These are phyloP conservation scores for Agrypnia vestita DNA, from an alignment of 1,140 invertebrate species.

Conservation along the genomic window DNA sequence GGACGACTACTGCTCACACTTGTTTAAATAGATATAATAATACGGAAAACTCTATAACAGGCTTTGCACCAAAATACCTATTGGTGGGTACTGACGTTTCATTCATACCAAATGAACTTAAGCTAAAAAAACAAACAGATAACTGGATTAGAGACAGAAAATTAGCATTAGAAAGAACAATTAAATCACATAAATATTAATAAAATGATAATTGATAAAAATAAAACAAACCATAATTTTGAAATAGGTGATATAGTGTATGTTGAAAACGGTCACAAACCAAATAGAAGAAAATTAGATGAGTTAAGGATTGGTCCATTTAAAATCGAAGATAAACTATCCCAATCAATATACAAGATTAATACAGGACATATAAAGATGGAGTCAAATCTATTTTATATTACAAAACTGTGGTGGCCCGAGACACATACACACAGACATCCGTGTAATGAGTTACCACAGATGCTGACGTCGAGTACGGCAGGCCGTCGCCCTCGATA, in stretches of 20 bases:
- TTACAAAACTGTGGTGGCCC: too few relatives aligned
- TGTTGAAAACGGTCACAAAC: too few relatives aligned
- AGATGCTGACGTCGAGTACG: too few relatives aligned
- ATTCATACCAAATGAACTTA: constrained; percentile 20
- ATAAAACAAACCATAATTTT: constrained; percentile 9
- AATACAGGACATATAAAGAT: neutral
- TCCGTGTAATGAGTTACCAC: too few relatives aligned
- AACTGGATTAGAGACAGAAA: too few relatives aligned
- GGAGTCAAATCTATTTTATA: constrained; percentile 17
- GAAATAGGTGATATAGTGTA: too few relatives aligned
- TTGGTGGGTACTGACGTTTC: neutral
- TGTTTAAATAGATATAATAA: constrained; percentile 4
- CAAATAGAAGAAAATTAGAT: constrained; percentile 4
- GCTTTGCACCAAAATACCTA: constrained; percentile 18
- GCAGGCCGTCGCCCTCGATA: too few relatives aligned
- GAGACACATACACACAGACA: too few relatives aligned
- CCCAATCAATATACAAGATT: too few relatives aligned
- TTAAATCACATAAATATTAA: constrained; percentile 13
- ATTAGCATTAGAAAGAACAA: too few relatives aligned
- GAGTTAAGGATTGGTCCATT: constrained; percentile 6
- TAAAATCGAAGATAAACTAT: constrained; percentile 1
- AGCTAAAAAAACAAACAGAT: too few relatives aligned
- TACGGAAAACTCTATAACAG: constrained; percentile 9
- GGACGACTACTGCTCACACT: neutral
- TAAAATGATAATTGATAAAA: neutral